Evolutionary conservation across 2,888 invertebrate species (phyloP).

Genomic region (Rhaphigaster nebulosa): DNA sequence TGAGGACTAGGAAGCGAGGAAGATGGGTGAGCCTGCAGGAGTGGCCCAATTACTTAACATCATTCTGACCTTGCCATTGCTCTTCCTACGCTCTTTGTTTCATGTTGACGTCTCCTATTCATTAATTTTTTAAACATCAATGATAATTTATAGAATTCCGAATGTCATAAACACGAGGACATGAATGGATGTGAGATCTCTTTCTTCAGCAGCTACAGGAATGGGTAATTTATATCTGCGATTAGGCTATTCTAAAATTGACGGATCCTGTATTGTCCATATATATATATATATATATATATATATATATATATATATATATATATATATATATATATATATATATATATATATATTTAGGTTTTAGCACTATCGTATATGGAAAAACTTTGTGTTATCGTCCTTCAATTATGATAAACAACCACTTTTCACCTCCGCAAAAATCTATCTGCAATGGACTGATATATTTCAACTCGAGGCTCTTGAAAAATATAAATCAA

Average conservation of each 20-base stretch:
- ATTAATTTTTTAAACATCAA: not conserved
- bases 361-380: not conserved
- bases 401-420: not conserved
- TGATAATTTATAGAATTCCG: not conserved
- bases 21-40: constrained; percentile 1
- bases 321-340: not conserved
- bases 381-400: not conserved
- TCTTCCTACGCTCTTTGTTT: constrained; percentile 24
- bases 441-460: not conserved
- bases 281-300: not conserved
- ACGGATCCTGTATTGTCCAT: not conserved
- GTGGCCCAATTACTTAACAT: not conserved
- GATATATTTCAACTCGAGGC: not conserved
- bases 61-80: constrained; percentile 5
- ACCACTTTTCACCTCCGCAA: not conserved
- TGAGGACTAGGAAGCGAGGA: not conserved
- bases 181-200: not conserved
- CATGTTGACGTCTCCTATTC: not conserved
- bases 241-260: not conserved
- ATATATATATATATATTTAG: not conserved
- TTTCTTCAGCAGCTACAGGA: not conserved
- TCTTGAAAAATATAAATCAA: not conserved
- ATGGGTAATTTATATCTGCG: not conserved
- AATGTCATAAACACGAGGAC: not conserved
- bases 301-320: not conserved